Conservation (phyloP, 2,113 vertebrate genomes). For the Hippocampus comes region DNA sequence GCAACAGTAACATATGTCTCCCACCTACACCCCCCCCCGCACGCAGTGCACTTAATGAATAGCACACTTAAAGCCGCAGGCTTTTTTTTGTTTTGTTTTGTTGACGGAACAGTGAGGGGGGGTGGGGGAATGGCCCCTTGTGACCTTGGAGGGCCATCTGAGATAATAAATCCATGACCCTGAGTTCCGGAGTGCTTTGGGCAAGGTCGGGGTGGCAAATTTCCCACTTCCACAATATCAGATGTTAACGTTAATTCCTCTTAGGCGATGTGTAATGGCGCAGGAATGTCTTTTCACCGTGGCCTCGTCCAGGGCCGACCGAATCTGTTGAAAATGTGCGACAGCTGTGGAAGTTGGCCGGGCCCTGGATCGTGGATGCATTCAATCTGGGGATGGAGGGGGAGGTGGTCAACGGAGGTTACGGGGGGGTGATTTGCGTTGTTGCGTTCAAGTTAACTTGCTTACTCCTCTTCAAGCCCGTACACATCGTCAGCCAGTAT, state of each 20-base stretch:
- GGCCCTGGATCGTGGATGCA: constrained; percentile 78
- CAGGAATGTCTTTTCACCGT: constrained; percentile 90
- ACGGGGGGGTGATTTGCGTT: constrained; percentile 21
- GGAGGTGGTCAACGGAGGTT: constrained; percentile 2
- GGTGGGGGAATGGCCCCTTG: constrained; percentile 44
- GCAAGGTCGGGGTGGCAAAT: constrained; percentile 89
- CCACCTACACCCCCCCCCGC: constrained; percentile 48
- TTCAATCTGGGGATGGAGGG: constrained; percentile 73
- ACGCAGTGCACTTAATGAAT: constrained; percentile 76
- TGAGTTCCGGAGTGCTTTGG: constrained; percentile 87
- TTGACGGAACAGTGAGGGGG: constrained; percentile 47
- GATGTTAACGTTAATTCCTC: constrained; percentile 96
- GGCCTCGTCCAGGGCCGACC: constrained; percentile 85
- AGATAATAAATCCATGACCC: constrained; percentile 88
- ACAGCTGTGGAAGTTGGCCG: constrained; percentile 94
- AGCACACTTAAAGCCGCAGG: constrained; percentile 71
- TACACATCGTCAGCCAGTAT: not conserved
- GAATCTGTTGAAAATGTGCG: constrained; percentile 99
- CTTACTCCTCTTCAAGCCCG: not conserved
- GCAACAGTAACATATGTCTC: constrained; percentile 84
- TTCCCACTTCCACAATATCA: constrained; percentile 96
- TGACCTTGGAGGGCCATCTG: constrained; percentile 80
- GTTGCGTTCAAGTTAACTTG: constrained; percentile 35
- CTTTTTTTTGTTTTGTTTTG: constrained; percentile 27
- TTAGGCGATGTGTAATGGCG: constrained; percentile 91